Conservation (phyloP, 2,113 vertebrate species). For the Passer domesticus region DNA sequence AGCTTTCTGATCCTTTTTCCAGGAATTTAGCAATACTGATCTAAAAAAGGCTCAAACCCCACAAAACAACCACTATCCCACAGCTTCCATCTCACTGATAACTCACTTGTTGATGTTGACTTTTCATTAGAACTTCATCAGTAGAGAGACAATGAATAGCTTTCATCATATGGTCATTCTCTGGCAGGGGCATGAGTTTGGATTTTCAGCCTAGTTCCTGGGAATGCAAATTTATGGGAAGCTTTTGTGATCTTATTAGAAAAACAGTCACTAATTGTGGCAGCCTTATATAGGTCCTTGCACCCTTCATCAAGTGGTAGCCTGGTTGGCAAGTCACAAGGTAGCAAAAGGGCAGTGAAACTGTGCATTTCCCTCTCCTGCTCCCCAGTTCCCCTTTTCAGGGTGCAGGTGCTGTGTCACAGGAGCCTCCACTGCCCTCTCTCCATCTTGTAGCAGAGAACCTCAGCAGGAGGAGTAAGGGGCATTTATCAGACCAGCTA, state of each 20-base stretch:
- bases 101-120: background rate
- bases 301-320: background rate
- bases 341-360: background rate
- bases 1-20: background rate
- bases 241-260: background rate
- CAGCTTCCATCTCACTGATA: background rate
- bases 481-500: background rate
- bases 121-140: background rate
- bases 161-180: background rate
- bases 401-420: background rate
- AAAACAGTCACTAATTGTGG: background rate
- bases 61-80: background rate
- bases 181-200: background rate
- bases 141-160: background rate
- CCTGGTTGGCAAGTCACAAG: background rate
- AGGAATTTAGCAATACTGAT: background rate
- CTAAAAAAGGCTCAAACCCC: background rate
- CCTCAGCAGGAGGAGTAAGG: background rate
- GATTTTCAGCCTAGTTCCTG: background rate
- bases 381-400: background rate
- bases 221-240: background rate
- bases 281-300: background rate
- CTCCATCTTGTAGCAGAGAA: background rate
- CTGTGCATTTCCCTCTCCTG: background rate
- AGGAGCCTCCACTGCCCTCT: background rate